Evolutionary conservation across 2,113 vertebrate species (phyloP).

Genomic region (Salvelinus alpinus): DNA sequence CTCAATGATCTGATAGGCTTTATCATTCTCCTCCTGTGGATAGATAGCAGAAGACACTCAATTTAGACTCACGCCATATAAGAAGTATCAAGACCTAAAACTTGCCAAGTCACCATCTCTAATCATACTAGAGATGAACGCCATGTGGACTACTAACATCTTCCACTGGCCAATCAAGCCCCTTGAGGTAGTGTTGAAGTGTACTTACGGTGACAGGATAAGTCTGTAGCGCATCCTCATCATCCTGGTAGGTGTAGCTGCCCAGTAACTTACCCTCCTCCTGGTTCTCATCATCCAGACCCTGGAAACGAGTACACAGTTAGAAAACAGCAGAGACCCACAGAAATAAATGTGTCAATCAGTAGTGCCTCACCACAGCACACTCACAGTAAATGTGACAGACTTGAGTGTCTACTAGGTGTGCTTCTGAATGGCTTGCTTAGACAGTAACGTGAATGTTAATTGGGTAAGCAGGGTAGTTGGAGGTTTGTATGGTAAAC

Average conservation of each 20-base stretch:
- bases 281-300: constrained; percentile 81
- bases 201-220: constrained; percentile 75
- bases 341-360: not conserved
- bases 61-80: not conserved
- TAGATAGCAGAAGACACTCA: not conserved
- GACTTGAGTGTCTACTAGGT: not conserved
- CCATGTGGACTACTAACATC: not conserved
- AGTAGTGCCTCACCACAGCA: not conserved
- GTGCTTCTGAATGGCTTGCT: not conserved
- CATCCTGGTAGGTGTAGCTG: constrained; percentile 78
- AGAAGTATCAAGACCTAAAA: not conserved
- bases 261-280: constrained; percentile 83
- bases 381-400: not conserved
- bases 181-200: not conserved
- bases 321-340: not conserved
- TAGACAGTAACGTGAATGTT: not conserved
- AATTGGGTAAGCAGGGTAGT: not conserved
- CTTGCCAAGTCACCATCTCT: not conserved
- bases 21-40: constrained; percentile 71
- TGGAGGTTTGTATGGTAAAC: constrained; percentile 60
- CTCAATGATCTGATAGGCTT: constrained; percentile 85
- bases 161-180: no score
- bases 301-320: constrained; percentile 67
- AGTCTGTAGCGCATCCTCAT: constrained; percentile 85
- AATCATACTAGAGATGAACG: not conserved